Conservation (phyloP, 2,888 invertebrate species). For the Drosophila bunnanda region DNA sequence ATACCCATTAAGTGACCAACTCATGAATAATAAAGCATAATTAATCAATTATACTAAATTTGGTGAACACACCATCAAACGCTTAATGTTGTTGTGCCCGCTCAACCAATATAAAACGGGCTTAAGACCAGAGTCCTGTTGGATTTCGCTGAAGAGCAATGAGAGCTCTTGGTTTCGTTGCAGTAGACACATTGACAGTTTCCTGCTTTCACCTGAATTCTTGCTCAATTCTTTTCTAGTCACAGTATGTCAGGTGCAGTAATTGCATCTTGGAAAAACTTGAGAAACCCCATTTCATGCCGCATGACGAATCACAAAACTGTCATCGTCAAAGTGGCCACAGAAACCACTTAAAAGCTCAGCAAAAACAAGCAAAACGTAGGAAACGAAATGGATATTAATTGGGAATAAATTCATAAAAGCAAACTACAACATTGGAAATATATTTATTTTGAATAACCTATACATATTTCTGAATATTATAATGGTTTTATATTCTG, state of each 20-base stretch:
- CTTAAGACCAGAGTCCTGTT: not conserved
- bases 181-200: constrained; percentile 24
- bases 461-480: not conserved
- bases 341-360: not conserved
- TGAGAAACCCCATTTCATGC: not conserved
- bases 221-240: not conserved
- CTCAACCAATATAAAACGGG: constrained; percentile 1
- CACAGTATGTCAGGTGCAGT: constrained; percentile 25
- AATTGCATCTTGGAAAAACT: constrained; percentile 11
- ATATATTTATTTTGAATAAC: not conserved
- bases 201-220: constrained; percentile 11
- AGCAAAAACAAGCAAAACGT: not conserved
- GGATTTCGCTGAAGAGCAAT: not conserved
- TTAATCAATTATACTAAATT: constrained; percentile 30
- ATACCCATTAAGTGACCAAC: constrained; percentile 22
- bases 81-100: constrained; percentile 1
- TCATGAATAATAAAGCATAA: constrained; percentile 28
- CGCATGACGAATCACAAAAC: constrained; percentile 3
- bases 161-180: not conserved
- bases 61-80: constrained; percentile 24
- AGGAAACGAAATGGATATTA: too few species aligned
- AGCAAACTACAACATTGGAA: not conserved
- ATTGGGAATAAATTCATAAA: not conserved
- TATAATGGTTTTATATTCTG: too few species aligned
- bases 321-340: constrained; percentile 25